Conservation (phyloP, 2,888 invertebrate genomes). For the Iphiclides podalirius region DNA sequence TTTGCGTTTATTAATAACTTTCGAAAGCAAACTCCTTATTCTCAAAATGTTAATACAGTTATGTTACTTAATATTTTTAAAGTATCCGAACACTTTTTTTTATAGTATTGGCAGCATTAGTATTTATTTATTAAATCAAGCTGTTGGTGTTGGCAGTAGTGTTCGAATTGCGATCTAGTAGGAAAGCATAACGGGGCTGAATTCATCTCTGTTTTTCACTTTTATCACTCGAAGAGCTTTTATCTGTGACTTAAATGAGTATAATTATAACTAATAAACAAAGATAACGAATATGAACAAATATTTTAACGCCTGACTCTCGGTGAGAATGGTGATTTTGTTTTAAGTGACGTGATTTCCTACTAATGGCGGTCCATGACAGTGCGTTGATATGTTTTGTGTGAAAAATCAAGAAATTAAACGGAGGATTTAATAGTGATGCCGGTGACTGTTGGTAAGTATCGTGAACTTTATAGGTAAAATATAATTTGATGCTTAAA, state of each 20-base stretch:
- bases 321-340: conserved; percentile 44
- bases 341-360: conserved; percentile 48
- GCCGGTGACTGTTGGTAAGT: conserved; percentile 54
- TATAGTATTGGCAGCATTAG: conserved; percentile 32
- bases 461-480: conserved; percentile 11
- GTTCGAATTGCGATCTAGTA: conserved; percentile 47
- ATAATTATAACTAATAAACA: conserved; percentile 41
- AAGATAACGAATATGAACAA: conserved; percentile 38
- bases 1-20: too few relatives aligned
- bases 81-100: conserved; percentile 16
- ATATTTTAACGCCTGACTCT: conserved; percentile 28
- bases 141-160: conserved; percentile 47
- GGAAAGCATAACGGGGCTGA: conserved; percentile 49
- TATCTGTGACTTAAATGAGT: conserved; percentile 56
- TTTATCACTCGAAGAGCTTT: conserved; percentile 52
- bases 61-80: too few relatives aligned
- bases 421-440: conserved; percentile 50
- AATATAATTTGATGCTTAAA: background rate
- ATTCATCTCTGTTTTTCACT: conserved; percentile 44
- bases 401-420: conserved; percentile 41
- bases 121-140: conserved; percentile 58
- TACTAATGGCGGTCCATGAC: conserved; percentile 59
- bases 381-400: conserved; percentile 58
- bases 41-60: too few relatives aligned
- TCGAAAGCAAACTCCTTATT: too few relatives aligned